phyloP scores from a whole-genome alignment of 2,113 vertebrate species.

The Eidolon helvum region DNA sequence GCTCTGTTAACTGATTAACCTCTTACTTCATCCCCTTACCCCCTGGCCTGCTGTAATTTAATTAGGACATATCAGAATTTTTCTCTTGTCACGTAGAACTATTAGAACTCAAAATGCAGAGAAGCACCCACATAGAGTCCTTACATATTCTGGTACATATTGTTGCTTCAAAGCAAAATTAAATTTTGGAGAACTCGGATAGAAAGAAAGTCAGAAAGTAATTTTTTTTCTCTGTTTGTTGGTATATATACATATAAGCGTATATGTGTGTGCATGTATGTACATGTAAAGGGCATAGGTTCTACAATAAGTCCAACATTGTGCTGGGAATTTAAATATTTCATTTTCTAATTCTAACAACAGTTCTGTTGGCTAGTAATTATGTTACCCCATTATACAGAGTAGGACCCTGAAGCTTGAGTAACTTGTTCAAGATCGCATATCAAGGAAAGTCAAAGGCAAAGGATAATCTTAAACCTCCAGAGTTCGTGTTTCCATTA shows the following conservation, averaged over 20 bases:
- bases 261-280: too few relatives aligned
- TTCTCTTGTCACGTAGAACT: background rate
- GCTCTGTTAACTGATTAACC: background rate
- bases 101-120: background rate
- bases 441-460: background rate
- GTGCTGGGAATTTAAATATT: background rate
- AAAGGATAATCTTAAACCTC: background rate
- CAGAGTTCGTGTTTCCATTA: background rate
- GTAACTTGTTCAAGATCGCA: background rate
- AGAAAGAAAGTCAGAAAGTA: background rate
- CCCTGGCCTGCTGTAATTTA: background rate
- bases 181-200: background rate
- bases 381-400: background rate
- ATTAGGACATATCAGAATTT: background rate
- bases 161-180: constrained; percentile 5
- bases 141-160: background rate
- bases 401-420: background rate
- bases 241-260: too few relatives aligned
- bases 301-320: background rate
- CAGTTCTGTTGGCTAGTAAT: background rate
- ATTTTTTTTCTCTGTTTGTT: background rate
- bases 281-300: background rate
- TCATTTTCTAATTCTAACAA: background rate
- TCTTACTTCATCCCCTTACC: background rate
- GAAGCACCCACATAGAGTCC: background rate